phyloP scores from a whole-genome alignment of 1,140 invertebrate species.

The Drosophila ogumai region DNA sequence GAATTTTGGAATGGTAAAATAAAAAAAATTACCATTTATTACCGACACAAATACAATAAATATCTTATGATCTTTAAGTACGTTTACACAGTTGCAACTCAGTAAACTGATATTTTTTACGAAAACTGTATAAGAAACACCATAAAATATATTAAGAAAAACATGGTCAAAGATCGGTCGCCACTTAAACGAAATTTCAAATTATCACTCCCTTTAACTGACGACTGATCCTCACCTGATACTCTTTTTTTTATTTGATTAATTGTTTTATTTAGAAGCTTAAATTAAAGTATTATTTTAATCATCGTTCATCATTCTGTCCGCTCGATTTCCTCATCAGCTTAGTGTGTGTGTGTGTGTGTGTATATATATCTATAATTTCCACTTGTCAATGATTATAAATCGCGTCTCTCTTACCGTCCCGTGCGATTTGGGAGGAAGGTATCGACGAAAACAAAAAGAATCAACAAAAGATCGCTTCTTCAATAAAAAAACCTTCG shows the following conservation, averaged over 20 bases:
- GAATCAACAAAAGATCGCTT: conserved; percentile 61
- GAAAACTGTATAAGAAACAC: background rate
- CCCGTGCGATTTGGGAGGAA: conserved; percentile 40
- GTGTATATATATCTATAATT: conserved; percentile 53
- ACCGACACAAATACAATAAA: background rate
- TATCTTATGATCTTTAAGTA: background rate
- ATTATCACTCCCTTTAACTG: background rate
- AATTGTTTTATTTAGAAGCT: conserved; percentile 83
- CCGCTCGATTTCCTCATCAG: conserved; percentile 67
- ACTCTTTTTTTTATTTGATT: conserved; percentile 70
- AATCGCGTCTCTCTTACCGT: conserved; percentile 42
- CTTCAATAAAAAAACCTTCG: conserved; percentile 34
- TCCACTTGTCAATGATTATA: conserved; percentile 55
- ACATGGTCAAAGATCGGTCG: background rate
- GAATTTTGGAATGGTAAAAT: background rate
- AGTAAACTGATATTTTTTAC: background rate
- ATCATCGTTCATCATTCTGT: conserved; percentile 72
- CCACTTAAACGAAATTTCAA: background rate
- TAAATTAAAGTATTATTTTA: conserved; percentile 83
- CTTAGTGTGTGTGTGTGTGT: conserved; percentile 60
- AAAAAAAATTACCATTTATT: background rate
- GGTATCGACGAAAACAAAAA: conserved; percentile 22
- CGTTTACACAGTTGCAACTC: background rate
- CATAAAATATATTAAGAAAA: background rate
- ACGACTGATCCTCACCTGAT: conserved; percentile 19